Evolutionary conservation across 2,797 vertebrate genomes (phyloP).

Genomic region (Steatocranus sp.): DNA sequence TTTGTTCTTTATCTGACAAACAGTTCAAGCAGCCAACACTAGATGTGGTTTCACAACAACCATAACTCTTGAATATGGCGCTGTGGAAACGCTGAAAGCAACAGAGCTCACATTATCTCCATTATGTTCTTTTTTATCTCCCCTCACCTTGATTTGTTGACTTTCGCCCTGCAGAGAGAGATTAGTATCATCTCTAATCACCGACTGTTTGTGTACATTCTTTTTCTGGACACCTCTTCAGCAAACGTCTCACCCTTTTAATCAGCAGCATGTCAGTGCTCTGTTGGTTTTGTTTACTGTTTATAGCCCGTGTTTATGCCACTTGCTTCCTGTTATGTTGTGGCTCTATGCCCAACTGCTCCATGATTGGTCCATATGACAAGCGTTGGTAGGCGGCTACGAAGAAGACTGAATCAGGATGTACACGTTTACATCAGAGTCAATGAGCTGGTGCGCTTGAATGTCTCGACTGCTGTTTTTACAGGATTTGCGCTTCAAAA

Average conservation of each 20-base stretch:
- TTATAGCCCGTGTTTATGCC: slow-evolving; percentile 62
- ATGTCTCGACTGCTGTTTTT: neutral
- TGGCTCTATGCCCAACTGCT: slow-evolving; percentile 12
- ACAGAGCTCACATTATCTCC: neutral
- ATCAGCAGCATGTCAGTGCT: slow-evolving; percentile 53
- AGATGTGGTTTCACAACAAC: slow-evolving; percentile 5
- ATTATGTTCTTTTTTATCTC: neutral
- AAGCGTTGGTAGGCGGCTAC: slow-evolving; percentile 11
- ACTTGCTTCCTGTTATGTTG: slow-evolving; percentile 58
- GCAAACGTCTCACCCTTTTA: slow-evolving; percentile 43
- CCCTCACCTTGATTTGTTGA: slow-evolving; percentile 47
- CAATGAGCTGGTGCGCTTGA: slow-evolving; percentile 31
- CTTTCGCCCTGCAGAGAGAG: slow-evolving; percentile 10
- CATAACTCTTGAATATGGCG: neutral
- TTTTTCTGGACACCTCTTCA: slow-evolving; percentile 56
- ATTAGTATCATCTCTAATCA: slow-evolving; percentile 41
- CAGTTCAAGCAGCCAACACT: neutral
- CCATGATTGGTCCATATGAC: slow-evolving; percentile 48
- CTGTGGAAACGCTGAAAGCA: neutral
- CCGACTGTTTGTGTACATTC: slow-evolving; percentile 49
- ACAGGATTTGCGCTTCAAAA: neutral
- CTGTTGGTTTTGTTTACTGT: slow-evolving; percentile 52
- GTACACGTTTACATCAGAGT: slow-evolving; percentile 54
- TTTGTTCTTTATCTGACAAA: neutral
- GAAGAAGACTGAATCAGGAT: slow-evolving; percentile 15